phyloP scores from a whole-genome alignment of 2,888 invertebrate species.

The Napeogenes sylphis region DNA sequence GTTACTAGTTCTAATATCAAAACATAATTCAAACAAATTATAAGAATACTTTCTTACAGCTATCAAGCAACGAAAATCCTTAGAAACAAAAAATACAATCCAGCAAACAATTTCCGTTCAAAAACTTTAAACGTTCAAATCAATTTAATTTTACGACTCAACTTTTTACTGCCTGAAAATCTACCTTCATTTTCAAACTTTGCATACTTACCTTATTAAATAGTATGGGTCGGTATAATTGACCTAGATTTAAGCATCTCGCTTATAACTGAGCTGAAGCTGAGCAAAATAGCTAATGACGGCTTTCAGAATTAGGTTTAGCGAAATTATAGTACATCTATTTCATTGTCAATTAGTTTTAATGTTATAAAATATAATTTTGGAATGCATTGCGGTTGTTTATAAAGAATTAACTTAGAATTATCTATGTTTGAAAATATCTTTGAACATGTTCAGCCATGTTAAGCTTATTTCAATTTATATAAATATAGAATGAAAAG shows the following conservation, averaged over 20 bases:
- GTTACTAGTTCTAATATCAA: too few species aligned
- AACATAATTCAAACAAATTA: not conserved
- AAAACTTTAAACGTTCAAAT: conserved; percentile 10
- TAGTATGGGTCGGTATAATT: conserved; percentile 16
- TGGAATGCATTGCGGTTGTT: too few species aligned
- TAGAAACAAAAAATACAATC: not conserved
- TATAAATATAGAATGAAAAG: too few species aligned
- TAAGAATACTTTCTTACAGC: not conserved
- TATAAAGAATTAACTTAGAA: too few species aligned
- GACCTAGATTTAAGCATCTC: conserved; percentile 15
- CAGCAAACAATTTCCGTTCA: conserved; percentile 3
- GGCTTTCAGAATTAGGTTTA: conserved; percentile 8
- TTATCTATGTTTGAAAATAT: too few species aligned
- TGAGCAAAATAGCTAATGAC: conserved; percentile 17
- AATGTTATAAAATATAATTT: too few species aligned
- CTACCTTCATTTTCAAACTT: conserved; percentile 16
- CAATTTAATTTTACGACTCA: conserved; percentile 14
- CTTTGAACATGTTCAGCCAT: too few species aligned
- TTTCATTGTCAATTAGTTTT: not conserved
- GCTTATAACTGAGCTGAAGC: conserved; percentile 11
- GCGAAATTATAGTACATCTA: conserved; percentile 3
- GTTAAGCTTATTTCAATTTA: too few species aligned
- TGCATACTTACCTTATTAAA: conserved; percentile 17
- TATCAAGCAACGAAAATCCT: not conserved
- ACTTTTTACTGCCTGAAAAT: conserved; percentile 10